Evolutionary conservation across 1,140 invertebrate species (phyloP).

Genomic region (Lucilia cuprina): DNA sequence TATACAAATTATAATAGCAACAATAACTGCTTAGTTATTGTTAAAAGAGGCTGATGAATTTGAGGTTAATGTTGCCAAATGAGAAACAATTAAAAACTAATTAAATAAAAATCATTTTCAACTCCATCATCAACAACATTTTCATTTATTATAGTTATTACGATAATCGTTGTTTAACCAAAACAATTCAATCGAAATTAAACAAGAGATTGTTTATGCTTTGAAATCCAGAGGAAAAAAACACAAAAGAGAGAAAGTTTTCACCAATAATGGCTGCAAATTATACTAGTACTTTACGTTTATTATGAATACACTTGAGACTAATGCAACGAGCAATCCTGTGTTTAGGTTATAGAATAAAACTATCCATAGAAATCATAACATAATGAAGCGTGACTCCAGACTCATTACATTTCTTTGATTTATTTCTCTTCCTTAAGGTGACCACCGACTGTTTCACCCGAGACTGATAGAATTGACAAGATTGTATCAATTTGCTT

Average conservation of each 20-base stretch:
- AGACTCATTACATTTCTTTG: no score
- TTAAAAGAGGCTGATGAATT: not conserved
- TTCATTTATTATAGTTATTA: not conserved
- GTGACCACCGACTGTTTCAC: no score
- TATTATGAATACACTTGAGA: no score
- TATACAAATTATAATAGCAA: not conserved
- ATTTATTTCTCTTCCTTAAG: no score
- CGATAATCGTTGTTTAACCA: not conserved
- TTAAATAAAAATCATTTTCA: slow-evolving; percentile 6
- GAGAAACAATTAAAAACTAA: slow-evolving; percentile 8
- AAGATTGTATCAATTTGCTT: no score
- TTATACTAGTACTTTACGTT: not conserved
- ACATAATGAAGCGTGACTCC: no score
- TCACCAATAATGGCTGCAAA: not conserved
- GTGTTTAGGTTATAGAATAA: no score
- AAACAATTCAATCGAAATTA: not conserved
- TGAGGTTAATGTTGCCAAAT: not conserved
- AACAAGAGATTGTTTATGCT: not conserved
- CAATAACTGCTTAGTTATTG: not conserved
- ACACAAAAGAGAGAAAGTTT: not conserved
- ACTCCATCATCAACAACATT: not conserved
- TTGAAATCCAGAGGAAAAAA: not conserved
- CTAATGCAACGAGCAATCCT: no score
- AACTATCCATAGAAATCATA: no score
- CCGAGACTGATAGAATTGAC: no score